Evolutionary conservation across 2,888 invertebrate genomes (phyloP).

Genomic region (Atethmia centrago): DNA sequence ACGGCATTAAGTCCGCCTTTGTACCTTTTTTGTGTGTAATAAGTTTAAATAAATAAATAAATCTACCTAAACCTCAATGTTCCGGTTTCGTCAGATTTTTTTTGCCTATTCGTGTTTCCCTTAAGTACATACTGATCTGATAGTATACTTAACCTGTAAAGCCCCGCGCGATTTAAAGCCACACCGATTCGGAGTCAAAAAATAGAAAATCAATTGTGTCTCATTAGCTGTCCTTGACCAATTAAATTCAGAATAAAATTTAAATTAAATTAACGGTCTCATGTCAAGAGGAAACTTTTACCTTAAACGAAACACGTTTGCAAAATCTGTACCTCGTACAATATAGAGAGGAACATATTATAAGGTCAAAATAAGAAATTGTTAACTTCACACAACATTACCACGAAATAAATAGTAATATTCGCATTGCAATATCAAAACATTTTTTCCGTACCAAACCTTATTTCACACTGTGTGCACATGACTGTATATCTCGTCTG

Average conservation of each 20-base stretch:
- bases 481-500: constrained; percentile 82
- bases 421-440: constrained; percentile 73
- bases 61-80: too few relatives aligned
- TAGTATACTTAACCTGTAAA: neutral
- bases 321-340: neutral
- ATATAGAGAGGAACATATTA: neutral
- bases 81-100: too few relatives aligned
- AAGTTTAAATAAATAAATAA: too few relatives aligned
- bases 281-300: neutral
- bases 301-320: neutral
- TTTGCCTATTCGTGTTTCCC: too few relatives aligned
- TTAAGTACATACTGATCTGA: too few relatives aligned
- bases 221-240: too few relatives aligned
- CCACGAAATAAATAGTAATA: constrained; percentile 59
- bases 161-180: too few relatives aligned
- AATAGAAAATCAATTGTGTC: too few relatives aligned
- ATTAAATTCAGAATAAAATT: neutral
- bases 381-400: constrained; percentile 49
- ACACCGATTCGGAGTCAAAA: too few relatives aligned
- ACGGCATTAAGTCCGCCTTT: too few relatives aligned
- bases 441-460: constrained; percentile 80
- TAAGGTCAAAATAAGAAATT: constrained; percentile 38
- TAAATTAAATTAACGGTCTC: too few relatives aligned
- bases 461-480: constrained; percentile 88
- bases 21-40: too few relatives aligned